Evolutionary conservation across 1,140 invertebrate genomes (phyloP).

Genomic region (Tetramorium alpestre): DNA sequence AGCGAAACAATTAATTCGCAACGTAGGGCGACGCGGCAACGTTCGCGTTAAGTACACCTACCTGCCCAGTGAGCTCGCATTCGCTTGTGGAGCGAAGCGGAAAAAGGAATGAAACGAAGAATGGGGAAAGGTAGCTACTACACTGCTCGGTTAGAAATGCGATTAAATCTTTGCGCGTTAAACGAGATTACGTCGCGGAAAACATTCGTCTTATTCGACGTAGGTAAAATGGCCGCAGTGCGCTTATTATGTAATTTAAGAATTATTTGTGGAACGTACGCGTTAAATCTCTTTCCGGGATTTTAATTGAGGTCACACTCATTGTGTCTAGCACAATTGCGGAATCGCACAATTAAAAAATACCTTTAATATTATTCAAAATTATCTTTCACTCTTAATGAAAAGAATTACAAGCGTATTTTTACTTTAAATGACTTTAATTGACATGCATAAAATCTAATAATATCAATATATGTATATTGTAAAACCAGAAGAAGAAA

Average conservation of each 20-base stretch:
- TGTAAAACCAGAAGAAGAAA: not conserved
- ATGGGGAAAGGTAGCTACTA: slow-evolving; percentile 46
- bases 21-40: slow-evolving; percentile 69
- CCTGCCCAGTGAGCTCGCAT: slow-evolving; percentile 16
- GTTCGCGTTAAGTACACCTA: slow-evolving; percentile 52
- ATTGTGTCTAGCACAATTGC: not conserved
- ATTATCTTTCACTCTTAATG: not conserved
- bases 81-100: slow-evolving; percentile 40
- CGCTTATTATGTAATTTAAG: slow-evolving; percentile 29
- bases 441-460: not conserved
- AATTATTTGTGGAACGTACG: slow-evolving; percentile 7
- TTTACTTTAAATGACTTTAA: not conserved
- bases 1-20: slow-evolving; percentile 77
- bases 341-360: not conserved
- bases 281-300: not conserved
- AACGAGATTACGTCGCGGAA: slow-evolving; percentile 49
- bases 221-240: slow-evolving; percentile 28
- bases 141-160: slow-evolving; percentile 56
- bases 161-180: slow-evolving; percentile 69
- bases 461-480: not conserved
- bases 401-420: not conserved
- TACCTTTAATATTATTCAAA: not conserved
- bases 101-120: slow-evolving; percentile 50
- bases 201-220: slow-evolving; percentile 54
- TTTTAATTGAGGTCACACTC: slow-evolving; percentile 2